Conservation (phyloP, 1,140 invertebrate genomes). For the Bombus breviceps region DNA sequence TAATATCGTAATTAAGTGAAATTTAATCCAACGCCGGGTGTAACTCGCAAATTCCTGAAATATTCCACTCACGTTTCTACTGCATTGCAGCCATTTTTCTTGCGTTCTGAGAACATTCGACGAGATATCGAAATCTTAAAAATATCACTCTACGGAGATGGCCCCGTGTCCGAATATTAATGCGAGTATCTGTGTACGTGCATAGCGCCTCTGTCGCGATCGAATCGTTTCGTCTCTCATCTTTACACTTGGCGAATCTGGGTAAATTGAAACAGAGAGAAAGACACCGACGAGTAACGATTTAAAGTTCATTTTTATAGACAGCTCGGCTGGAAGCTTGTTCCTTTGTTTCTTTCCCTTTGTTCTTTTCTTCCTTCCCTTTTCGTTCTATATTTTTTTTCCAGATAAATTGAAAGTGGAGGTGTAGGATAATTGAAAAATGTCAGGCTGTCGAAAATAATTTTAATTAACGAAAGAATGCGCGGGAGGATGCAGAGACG, state of each 20-base stretch:
- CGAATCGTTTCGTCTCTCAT: neutral
- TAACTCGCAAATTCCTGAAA: neutral
- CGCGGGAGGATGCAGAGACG: neutral
- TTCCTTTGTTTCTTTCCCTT: neutral
- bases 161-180: too few relatives aligned
- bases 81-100: neutral
- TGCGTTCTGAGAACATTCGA: neutral
- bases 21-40: neutral
- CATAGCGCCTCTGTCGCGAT: neutral
- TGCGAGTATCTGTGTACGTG: too few relatives aligned
- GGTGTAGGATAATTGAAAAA: neutral
- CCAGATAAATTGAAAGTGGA: neutral
- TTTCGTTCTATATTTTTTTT: too few relatives aligned
- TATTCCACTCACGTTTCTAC: neutral
- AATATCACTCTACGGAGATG: neutral
- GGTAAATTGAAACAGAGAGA: neutral
- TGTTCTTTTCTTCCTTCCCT: neutral
- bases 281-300: neutral
- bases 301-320: neutral
- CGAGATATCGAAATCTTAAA: neutral
- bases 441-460: constrained; percentile 2
- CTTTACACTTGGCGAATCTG: neutral
- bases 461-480: constrained; percentile 22
- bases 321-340: neutral
- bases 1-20: too few relatives aligned